These are phyloP conservation scores for Nylanderia fulva DNA, from an alignment of 1,140 invertebrate genomes.

Conservation along the genomic window DNA sequence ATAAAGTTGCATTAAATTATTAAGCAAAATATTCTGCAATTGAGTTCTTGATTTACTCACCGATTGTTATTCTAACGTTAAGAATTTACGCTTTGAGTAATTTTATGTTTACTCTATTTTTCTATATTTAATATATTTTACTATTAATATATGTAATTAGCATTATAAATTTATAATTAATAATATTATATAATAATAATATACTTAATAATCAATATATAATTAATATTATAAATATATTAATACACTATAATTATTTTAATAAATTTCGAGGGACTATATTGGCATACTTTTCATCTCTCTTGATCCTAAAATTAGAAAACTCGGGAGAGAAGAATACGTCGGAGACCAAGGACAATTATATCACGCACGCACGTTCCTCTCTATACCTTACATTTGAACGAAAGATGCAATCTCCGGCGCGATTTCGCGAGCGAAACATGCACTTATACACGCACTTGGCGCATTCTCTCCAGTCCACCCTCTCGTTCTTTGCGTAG, in stretches of 20 bases:
- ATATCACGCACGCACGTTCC: slow-evolving; percentile 5
- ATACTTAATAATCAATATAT: too few relatives aligned
- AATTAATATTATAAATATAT: too few relatives aligned
- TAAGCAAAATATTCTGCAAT: neutral
- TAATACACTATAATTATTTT: too few relatives aligned
- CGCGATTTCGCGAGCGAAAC: slow-evolving; percentile 71
- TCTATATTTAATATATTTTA: too few relatives aligned
- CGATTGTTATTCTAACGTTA: neutral
- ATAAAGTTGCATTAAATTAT: neutral
- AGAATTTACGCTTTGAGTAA: too few relatives aligned
- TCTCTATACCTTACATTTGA: slow-evolving; percentile 48
- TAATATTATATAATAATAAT: too few relatives aligned
- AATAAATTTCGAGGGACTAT: neutral
- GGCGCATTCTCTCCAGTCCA: slow-evolving; percentile 57
- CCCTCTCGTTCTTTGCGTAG: slow-evolving; percentile 28
- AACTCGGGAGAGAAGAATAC: slow-evolving; percentile 55
- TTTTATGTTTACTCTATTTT: too few relatives aligned
- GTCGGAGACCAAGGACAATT: slow-evolving; percentile 31
- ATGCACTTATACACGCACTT: slow-evolving; percentile 74
- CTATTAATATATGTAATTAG: too few relatives aligned
- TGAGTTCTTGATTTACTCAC: neutral
- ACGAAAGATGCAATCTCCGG: slow-evolving; percentile 74
- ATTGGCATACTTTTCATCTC: too few relatives aligned
- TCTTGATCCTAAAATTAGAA: slow-evolving; percentile 8
- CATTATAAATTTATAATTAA: too few relatives aligned